Evolutionary conservation across 2,888 invertebrate species (phyloP), one percentile per base, ranked within the genome.

Genomic region (Drosophila mettleri): DNA sequence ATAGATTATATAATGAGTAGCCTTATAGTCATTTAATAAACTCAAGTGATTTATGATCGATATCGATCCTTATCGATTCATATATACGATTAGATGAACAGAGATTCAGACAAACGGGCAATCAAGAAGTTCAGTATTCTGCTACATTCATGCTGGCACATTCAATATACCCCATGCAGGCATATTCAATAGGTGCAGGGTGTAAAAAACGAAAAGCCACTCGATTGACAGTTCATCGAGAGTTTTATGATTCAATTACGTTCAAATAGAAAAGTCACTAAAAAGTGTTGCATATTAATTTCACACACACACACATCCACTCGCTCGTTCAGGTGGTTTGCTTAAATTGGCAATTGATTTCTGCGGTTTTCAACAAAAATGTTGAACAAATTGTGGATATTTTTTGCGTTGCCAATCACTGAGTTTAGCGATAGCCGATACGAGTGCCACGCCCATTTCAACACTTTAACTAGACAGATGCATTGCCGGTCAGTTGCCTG

Each of bases 311-410:
- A 46, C 9, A 0, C n/a, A 29, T 46, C 36, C 59, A 51, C 43
- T n/a, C n/a, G n/a, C 27, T 10, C 39, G 48, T 24, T 18, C 49
- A 68, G 64, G 63, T 65, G 74, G 57, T 45, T 29, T 71, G 69
- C 80, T 74, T 77, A 79, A 84, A 88, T 81, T 82, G 91, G 76
- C 89, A 91, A 91, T 90, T 91, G 90, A 91, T 90, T 90, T 88
- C 77, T 90, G 91, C 62, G 91, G 89, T 90, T 80, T 86, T 74
- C 62, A 75, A 75, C 88, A 88, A 88, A 86, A 86, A 86, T 86
- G 83, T 89, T 85, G 58, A 46, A 88, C 89, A 86, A 88, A 86
- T 84, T 69, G 69, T 67, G 73, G 65, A 59, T 4, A 62, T 70
- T 73, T 72, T 61, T 62, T 49, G 27, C 18, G 29, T 45, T 57